Conservation (phyloP, 2,888 invertebrate genomes). For the Latheticus oryzae region DNA sequence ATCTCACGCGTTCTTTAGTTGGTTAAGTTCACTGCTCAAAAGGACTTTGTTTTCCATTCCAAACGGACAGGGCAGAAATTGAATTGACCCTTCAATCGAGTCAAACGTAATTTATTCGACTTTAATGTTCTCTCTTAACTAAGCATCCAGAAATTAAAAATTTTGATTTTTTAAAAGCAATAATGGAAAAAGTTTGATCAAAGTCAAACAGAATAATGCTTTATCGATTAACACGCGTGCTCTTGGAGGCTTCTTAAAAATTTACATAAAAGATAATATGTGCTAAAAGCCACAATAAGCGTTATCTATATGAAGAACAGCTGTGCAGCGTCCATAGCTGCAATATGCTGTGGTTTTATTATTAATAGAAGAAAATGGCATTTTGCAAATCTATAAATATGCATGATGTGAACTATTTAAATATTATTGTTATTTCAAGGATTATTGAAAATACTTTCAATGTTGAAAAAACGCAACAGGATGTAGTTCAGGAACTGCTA, state of each 20-base stretch:
- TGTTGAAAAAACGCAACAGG: conserved; percentile 20
- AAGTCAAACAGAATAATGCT: too few species aligned
- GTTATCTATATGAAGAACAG: conserved; percentile 28
- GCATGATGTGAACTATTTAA: too few species aligned
- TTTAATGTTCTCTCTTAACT: conserved; percentile 35
- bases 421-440: too few species aligned
- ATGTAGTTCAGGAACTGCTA: conserved; percentile 28
- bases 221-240: too few species aligned
- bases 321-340: conserved; percentile 31
- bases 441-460: conserved; percentile 6
- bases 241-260: too few species aligned
- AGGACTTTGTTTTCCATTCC: conserved; percentile 51
- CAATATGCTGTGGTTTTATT: conserved; percentile 24
- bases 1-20: conserved; percentile 59
- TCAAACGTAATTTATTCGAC: conserved; percentile 39
- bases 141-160: conserved; percentile 27
- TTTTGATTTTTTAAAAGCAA: too few species aligned
- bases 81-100: conserved; percentile 45
- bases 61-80: conserved; percentile 47
- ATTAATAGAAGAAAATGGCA: too few species aligned
- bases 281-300: conserved; percentile 2
- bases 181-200: conserved; percentile 32
- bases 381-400: too few species aligned
- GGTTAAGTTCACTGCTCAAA: conserved; percentile 55
- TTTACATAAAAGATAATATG: conserved; percentile 11